phyloP scores from a whole-genome alignment of 1,140 invertebrate genomes.

The Solenopsis invicta region DNA sequence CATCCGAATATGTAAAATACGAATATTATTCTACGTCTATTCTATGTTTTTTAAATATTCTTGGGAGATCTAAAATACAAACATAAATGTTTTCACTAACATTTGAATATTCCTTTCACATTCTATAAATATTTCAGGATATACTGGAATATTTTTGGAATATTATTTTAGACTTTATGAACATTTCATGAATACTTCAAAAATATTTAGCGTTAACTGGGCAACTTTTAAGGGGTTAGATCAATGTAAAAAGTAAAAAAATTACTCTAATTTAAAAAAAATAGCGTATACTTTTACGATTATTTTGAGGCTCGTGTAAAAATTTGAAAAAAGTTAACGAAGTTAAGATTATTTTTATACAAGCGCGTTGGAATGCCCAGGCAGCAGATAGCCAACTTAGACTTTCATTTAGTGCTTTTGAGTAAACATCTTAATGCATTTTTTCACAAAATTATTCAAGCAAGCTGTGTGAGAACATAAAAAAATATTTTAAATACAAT shows the following conservation, averaged over 20 bases:
- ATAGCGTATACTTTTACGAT: not conserved
- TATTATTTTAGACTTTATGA: no score
- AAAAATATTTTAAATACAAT: constrained; percentile 15
- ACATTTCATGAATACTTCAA: no score
- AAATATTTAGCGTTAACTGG: no score
- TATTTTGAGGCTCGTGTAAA: not conserved
- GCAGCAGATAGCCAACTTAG: no score
- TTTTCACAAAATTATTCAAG: not conserved
- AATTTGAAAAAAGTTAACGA: not conserved
- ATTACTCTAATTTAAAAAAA: not conserved
- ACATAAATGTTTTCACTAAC: no score
- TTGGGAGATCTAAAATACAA: no score
- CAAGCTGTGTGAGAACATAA: not conserved
- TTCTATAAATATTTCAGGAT: no score
- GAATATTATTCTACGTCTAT: no score
- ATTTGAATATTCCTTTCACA: no score
- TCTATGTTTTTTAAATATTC: no score
- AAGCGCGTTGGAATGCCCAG: not conserved
- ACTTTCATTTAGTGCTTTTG: not conserved
- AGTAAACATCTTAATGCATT: not conserved
- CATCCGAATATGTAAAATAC: no score
- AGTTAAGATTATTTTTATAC: not conserved
- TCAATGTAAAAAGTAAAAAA: not conserved
- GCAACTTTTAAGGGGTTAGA: not conserved
- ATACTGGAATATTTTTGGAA: no score